Base-by-base conservation (phyloP, 2,113 vertebrate genomes). In the Pogona vitticeps region DNA sequence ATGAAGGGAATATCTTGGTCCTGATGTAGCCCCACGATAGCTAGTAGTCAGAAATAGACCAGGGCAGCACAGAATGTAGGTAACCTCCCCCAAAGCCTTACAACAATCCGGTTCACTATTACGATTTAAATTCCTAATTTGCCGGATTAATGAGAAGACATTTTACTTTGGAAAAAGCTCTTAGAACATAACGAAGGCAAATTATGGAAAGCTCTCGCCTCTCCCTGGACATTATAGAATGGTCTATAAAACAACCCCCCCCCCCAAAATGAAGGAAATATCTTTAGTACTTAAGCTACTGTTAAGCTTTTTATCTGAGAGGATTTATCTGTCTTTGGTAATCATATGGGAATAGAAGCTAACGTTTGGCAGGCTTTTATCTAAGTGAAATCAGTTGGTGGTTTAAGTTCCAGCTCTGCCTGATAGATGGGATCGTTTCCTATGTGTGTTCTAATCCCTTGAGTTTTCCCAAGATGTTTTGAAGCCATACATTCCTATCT, bases 371-470 rank as follows among this genome's bases (percentile, higher is more conserved):
- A 95, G 93, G 92, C 91, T 61, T 93, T 84, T 70, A 91, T 95
- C 89, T 96, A 96, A 97, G 96, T 96, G 96, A 97, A 97, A 96
- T 97, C 96, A 96, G 95, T 97, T 96, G 96, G 92, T 95, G 95
- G 95, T 95, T 96, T 92, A 95, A 95, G 95, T 97, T 96, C 95
- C 95, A 96, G 91, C 95, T 94, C 96, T 95, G 94, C 94, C 92
- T 96, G 93, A 95, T 93, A 91, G 94, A 95, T 97, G 97, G 97
- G 95, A 95, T 97, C 93, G 97, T 97, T 97, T 97, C 97, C 97
- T 97, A 95, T 96, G 94, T 95, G 95, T 94, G 94, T 94, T 94
- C 94, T 95, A 96, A 92, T 95, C 93, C 92, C 88, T 80, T 87
- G 94, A 97, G 95, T 97, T 97, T 96, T 96, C 94, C 91, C 96